Evolutionary conservation across 2,888 invertebrate genomes (phyloP), one percentile per base, ranked within the genome.

Genomic region (Eumacrocentrus americanus): DNA sequence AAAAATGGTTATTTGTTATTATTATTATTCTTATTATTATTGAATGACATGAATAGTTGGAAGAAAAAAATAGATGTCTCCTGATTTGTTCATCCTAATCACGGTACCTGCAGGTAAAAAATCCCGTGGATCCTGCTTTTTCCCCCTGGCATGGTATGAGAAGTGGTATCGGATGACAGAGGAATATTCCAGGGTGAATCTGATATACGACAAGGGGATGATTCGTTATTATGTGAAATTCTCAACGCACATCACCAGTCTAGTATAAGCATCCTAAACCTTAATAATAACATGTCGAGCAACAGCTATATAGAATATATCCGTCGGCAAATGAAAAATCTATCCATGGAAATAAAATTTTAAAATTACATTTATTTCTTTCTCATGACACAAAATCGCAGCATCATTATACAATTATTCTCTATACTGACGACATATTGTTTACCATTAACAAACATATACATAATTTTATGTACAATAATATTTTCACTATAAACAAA

Each of bases 171-270:
- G 67, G 70, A 68, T 78, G 75, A 74, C 77, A 4, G 9, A 75
- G 73, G 74, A 77, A 76, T 71, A 75, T 70, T 72, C 70, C 71
- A 65, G 62, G 52, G 64, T 59, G 68, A 75, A 74, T 70, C 67
- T 70, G 70, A 75, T 73, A 73, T 73, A 4, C 29, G 9, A 75
- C 71, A 67, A 69, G 69, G 74, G 73, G 72, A 73, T 73, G 72
- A 74, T 77, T 71, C 71, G 72, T 75, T 74, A 73, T 75, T 72
- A 71, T 74, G 68, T 70, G 67, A 67, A 70, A 71, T 77, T 77
- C 16, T 9, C n/a, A n/a, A n/a, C n/a, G n/a, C n/a, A n/a, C n/a
- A n/a, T n/a, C n/a, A n/a, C n/a, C n/a, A n/a, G n/a, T n/a, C n/a
- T n/a, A n/a, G n/a, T n/a, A n/a, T n/a, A n/a, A n/a, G n/a, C n/a